Conservation (phyloP, 1,140 invertebrate species). For the Plectrocnemia conspersa region DNA sequence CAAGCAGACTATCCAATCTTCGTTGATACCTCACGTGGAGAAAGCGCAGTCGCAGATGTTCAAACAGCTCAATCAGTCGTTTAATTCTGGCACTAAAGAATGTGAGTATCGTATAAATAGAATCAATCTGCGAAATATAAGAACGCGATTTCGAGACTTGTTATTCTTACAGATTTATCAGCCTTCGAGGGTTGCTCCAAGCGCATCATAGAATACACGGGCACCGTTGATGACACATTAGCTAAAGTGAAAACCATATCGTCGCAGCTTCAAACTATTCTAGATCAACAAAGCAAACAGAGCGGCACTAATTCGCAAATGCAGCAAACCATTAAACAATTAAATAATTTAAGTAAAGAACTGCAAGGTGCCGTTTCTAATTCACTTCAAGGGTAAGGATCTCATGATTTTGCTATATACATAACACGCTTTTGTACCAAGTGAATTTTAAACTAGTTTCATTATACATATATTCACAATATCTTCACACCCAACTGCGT, state of each 20-base stretch:
- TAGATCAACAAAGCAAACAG: conserved; percentile 33
- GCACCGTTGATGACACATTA: conserved; percentile 24
- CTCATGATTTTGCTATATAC: too few relatives aligned
- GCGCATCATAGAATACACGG: conserved; percentile 22
- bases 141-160: background rate
- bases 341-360: conserved; percentile 31
- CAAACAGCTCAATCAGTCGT: conserved; percentile 80
- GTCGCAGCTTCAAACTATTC: conserved; percentile 25
- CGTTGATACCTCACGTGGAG: conserved; percentile 78
- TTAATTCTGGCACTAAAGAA: conserved; percentile 79
- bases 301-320: conserved; percentile 28
- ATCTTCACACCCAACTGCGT: too few relatives aligned
- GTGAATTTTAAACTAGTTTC: too few relatives aligned
- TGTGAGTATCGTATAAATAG: conserved; percentile 59
- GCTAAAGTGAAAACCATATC: conserved; percentile 20
- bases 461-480: too few relatives aligned
- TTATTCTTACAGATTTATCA: conserved; percentile 44
- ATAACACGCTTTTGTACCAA: too few relatives aligned
- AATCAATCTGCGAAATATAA: conserved; percentile 6
- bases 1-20: conserved; percentile 67
- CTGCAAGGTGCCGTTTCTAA: conserved; percentile 25
- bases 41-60: conserved; percentile 81
- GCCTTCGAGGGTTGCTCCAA: conserved; percentile 47
- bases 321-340: conserved; percentile 30
- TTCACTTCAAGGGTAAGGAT: conserved; percentile 30